These are phyloP conservation scores for Platygyra sinensis DNA, from an alignment of 64 coral and sea anemone species.

Conservation along the genomic window DNA sequence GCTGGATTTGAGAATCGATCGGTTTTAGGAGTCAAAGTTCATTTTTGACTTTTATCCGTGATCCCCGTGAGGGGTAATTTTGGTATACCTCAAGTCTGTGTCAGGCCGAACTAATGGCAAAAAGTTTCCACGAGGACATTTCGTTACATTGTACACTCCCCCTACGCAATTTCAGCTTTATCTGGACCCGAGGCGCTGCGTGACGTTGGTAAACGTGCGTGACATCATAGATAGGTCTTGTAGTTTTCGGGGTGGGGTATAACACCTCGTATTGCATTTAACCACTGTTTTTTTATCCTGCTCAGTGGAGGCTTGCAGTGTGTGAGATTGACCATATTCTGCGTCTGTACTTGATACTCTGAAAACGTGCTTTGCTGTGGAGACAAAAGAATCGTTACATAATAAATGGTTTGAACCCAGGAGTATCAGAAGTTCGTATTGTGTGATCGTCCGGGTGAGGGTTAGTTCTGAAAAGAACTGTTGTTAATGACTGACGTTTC, in stretches of 20 bases:
- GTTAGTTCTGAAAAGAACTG: too few relatives aligned
- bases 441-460: too few relatives aligned
- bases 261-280: slow-evolving; percentile 68
- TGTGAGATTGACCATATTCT: slow-evolving; percentile 81
- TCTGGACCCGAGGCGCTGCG: background rate
- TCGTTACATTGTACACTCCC: background rate
- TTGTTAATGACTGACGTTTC: too few relatives aligned
- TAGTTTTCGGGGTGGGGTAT: slow-evolving; percentile 66
- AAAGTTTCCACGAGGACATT: background rate
- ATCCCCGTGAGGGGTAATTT: too few relatives aligned
- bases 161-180: background rate
- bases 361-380: background rate
- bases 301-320: slow-evolving; percentile 78
- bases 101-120: background rate
- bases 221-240: slow-evolving; percentile 71
- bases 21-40: too few relatives aligned
- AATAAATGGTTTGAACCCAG: too few relatives aligned
- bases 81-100: too few relatives aligned
- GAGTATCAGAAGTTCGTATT: too few relatives aligned
- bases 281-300: slow-evolving; percentile 91
- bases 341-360: slow-evolving; percentile 73
- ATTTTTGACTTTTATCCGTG: too few relatives aligned
- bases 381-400: too few relatives aligned
- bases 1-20: too few relatives aligned
- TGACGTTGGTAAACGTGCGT: background rate